A percentile compares a stretch with the other conserved stretches of the same genome.
phyloP scores from a whole-genome alignment of 2,888 invertebrate species.

The Ophraella communa region DNA sequence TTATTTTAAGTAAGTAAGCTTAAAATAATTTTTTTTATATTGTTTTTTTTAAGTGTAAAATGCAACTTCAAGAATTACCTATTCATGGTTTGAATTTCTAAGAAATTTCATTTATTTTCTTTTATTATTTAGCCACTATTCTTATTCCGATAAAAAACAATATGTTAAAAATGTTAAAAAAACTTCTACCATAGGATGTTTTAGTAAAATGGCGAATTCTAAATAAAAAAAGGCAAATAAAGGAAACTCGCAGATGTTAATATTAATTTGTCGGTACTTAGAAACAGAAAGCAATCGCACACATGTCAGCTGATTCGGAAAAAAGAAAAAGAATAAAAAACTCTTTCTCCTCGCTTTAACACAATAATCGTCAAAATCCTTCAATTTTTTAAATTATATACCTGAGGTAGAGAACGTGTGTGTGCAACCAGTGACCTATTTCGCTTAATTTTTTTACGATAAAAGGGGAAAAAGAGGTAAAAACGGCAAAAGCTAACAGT shows the following conservation, averaged over 20 bases:
- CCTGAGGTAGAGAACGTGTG: slow-evolving; percentile 32
- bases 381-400: slow-evolving; percentile 37
- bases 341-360: slow-evolving; percentile 17
- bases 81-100: no score
- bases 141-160: neutral
- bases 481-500: slow-evolving; percentile 37
- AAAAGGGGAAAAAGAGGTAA: slow-evolving; percentile 40
- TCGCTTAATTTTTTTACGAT: slow-evolving; percentile 37
- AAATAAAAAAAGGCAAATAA: slow-evolving; percentile 3
- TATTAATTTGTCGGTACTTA: slow-evolving; percentile 16
- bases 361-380: slow-evolving; percentile 25
- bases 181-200: neutral
- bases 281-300: slow-evolving; percentile 16
- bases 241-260: slow-evolving; percentile 15
- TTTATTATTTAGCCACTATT: neutral
- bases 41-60: no score
- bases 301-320: slow-evolving; percentile 25
- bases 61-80: no score
- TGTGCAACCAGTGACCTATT: slow-evolving; percentile 44
- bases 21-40: no score
- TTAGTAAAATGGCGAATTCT: neutral
- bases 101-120: no score
- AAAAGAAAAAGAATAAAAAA: slow-evolving; percentile 14
- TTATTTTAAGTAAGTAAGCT: no score
- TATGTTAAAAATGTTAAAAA: no score